phyloP scores from a whole-genome alignment of 2,113 vertebrate genomes.

The Vimba vimba region DNA sequence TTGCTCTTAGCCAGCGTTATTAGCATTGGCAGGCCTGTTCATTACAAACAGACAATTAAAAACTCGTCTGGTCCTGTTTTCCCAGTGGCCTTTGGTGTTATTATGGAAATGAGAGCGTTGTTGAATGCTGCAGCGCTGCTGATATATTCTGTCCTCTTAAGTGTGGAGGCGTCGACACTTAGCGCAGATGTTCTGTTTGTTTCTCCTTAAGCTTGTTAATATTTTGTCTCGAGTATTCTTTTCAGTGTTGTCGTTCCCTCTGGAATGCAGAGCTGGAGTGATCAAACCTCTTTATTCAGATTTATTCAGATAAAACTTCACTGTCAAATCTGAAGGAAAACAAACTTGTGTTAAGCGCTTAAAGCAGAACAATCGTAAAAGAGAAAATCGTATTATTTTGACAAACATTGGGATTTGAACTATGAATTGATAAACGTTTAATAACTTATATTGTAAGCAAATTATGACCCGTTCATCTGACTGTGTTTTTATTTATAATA shows the following conservation, averaged over 20 bases:
- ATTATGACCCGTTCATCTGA: neutral
- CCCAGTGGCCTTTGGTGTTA: slow-evolving; percentile 1
- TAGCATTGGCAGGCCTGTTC: neutral
- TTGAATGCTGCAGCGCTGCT: neutral
- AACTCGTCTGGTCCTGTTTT: neutral
- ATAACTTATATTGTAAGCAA: neutral
- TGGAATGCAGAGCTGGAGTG: neutral
- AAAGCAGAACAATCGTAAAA: neutral
- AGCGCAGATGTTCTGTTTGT: neutral
- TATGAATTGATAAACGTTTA: neutral
- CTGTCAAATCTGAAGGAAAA: neutral
- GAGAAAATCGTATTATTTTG: neutral
- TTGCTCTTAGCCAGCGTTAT: slow-evolving; percentile 14
- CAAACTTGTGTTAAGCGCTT: neutral
- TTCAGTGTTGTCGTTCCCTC: neutral
- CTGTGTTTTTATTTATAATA: neutral
- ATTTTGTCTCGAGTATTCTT: neutral
- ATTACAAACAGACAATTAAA: slow-evolving; percentile 11
- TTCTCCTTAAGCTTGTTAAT: neutral
- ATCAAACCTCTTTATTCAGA: neutral
- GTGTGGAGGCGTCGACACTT: slow-evolving; percentile 4
- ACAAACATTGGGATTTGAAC: neutral
- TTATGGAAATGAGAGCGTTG: slow-evolving; percentile 16
- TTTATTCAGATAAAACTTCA: neutral
- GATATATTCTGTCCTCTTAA: neutral